These are phyloP conservation scores for Peromyscus leucopus DNA, from an alignment of 2,113 vertebrate genomes.

Conservation along the genomic window DNA sequence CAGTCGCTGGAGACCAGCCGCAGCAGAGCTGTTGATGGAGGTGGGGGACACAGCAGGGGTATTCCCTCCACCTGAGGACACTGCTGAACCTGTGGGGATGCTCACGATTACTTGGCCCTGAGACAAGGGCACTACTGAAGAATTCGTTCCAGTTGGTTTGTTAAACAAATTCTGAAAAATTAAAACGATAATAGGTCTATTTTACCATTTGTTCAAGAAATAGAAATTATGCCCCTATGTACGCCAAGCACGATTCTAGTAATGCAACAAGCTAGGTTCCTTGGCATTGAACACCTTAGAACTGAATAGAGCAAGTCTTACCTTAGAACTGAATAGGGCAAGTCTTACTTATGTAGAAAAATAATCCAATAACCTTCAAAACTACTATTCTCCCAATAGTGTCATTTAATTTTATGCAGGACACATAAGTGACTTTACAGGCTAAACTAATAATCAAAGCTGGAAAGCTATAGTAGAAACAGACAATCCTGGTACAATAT, in stretches of 20 bases:
- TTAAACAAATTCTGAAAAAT: slow-evolving; percentile 89
- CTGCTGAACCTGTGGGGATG: slow-evolving; percentile 87
- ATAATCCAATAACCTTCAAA: slow-evolving; percentile 53
- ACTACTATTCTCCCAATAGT: not conserved
- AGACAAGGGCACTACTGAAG: slow-evolving; percentile 90
- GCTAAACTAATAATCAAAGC: slow-evolving; percentile 50
- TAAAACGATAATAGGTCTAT: not conserved
- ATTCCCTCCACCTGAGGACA: slow-evolving; percentile 84
- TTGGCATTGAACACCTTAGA: slow-evolving; percentile 31
- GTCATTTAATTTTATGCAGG: slow-evolving; percentile 55
- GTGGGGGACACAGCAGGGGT: slow-evolving; percentile 88
- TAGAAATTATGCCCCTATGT: not conserved
- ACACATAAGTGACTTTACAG: slow-evolving; percentile 18
- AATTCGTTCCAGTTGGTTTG: slow-evolving; percentile 88
- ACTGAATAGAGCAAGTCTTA: not conserved
- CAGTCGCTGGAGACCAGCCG: slow-evolving; percentile 90
- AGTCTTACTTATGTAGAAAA: slow-evolving; percentile 39
- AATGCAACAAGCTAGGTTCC: slow-evolving; percentile 38
- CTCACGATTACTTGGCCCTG: slow-evolving; percentile 91
- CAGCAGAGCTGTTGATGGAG: slow-evolving; percentile 87
- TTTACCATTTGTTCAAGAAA: slow-evolving; percentile 49
- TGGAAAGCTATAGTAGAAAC: slow-evolving; percentile 30
- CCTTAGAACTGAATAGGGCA: not conserved
- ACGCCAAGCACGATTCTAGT: not conserved
- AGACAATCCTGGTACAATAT: slow-evolving; percentile 33